Evolutionary conservation across 2,113 vertebrate genomes (phyloP).

Genomic region (Myrmecobius fasciatus): DNA sequence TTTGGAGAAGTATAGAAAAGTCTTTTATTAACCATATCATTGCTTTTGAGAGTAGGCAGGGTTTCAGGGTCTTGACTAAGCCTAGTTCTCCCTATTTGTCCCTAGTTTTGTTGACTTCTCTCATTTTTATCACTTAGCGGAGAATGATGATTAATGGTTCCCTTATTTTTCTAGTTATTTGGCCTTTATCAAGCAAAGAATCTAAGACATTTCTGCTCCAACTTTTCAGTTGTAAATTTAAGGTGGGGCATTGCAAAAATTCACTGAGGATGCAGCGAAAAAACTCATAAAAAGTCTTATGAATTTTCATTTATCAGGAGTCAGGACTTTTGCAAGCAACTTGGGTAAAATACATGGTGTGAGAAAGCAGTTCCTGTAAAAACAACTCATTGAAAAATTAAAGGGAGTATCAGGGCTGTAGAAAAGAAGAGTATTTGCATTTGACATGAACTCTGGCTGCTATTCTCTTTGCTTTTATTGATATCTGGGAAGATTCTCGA

Average conservation of each 20-base stretch:
- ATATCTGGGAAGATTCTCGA: neutral
- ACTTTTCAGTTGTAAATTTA: neutral
- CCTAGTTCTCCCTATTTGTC: neutral
- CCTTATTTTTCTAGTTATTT: conserved; percentile 44
- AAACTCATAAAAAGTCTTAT: neutral
- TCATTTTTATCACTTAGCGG: neutral
- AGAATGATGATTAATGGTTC: conserved; percentile 19
- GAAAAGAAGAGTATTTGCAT: neutral
- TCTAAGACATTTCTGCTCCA: conserved; percentile 7
- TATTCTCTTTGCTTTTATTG: neutral
- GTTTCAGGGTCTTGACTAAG: neutral
- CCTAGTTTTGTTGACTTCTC: neutral
- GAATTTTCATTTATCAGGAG: neutral
- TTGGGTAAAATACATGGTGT: neutral
- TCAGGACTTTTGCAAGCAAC: neutral
- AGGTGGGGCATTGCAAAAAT: neutral
- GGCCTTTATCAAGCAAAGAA: conserved; percentile 22
- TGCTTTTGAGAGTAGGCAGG: neutral
- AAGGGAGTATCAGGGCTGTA: neutral
- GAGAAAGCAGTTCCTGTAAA: conserved; percentile 8
- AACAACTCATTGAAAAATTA: neutral
- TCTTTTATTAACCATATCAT: neutral
- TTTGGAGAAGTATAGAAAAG: neutral
- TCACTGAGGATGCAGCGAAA: neutral
- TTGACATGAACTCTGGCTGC: neutral